A percentile compares a stretch with the other conserved stretches of the same genome.
phyloP scores from a whole-genome alignment of 2,797 vertebrate genomes.

The Hephaestus fuliginosus region DNA sequence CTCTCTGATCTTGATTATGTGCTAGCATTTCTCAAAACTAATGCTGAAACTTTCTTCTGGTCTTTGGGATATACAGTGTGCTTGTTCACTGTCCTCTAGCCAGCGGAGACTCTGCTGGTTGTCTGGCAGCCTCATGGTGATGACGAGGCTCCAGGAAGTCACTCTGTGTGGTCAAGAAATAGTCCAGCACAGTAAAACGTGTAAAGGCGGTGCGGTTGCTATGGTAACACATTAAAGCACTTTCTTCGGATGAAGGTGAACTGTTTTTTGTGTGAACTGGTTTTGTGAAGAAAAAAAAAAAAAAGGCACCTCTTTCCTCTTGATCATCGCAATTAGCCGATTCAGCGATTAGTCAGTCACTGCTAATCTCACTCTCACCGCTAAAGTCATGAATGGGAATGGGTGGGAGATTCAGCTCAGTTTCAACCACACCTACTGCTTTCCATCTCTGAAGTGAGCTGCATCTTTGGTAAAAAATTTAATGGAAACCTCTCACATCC shows the following conservation, averaged over 20 bases:
- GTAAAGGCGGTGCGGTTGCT: background rate
- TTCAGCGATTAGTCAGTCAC: background rate
- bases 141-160: background rate
- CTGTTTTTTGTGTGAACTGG: background rate
- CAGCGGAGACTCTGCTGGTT: background rate
- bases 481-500: background rate
- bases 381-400: background rate
- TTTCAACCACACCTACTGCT: conserved; percentile 24
- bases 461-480: too few relatives aligned
- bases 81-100: background rate
- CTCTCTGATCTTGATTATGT: background rate
- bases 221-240: conserved; percentile 2
- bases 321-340: background rate
- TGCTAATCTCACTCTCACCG: conserved; percentile 5
- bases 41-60: background rate
- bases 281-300: background rate
- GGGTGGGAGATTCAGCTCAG: conserved; percentile 12
- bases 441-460: background rate
- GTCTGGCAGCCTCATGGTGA: background rate
- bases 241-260: background rate
- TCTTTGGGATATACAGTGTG: background rate
- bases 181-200: background rate
- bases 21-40: background rate
- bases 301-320: background rate
- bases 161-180: background rate